A percentile compares a stretch with the other conserved stretches of the same genome.
phyloP scores from a whole-genome alignment of 2,113 vertebrate species.

The Muntiacus reevesi region DNA sequence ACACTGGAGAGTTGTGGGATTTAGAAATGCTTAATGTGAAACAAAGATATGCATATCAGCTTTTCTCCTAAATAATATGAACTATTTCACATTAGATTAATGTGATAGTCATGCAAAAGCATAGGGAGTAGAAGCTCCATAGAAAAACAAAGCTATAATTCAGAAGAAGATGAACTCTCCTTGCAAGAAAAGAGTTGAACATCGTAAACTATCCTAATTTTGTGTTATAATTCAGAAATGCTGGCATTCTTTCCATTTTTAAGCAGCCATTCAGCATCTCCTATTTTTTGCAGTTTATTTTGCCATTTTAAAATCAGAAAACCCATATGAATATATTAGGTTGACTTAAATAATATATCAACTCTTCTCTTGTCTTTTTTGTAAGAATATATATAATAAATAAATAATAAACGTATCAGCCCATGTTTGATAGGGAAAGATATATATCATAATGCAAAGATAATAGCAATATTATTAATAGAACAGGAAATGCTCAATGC shows the following conservation, averaged over 20 bases:
- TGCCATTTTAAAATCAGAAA: constrained; percentile 14
- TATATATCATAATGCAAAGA: constrained; percentile 18
- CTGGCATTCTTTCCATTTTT: constrained; percentile 6
- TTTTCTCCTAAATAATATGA: constrained; percentile 32
- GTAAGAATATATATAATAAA: constrained; percentile 19
- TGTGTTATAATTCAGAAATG: constrained; percentile 25
- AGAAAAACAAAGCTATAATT: constrained; percentile 32
- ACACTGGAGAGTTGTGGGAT: constrained; percentile 12
- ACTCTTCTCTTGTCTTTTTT: constrained; percentile 37
- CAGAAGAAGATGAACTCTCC: constrained; percentile 6
- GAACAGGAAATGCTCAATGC: constrained; percentile 62
- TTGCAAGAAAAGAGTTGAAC: constrained; percentile 38
- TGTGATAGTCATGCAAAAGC: neutral
- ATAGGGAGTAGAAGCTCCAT: neutral
- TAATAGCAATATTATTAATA: constrained; percentile 67
- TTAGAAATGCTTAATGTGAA: constrained; percentile 46
- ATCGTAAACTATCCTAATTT: neutral
- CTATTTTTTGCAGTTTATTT: neutral
- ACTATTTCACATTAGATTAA: constrained; percentile 62
- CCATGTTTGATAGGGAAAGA: constrained; percentile 65
- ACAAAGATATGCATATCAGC: constrained; percentile 34
- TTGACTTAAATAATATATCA: constrained; percentile 43
- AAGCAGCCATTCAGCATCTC: constrained; percentile 1
- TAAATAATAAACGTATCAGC: constrained; percentile 40
- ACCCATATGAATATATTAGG: constrained; percentile 14